These are phyloP conservation scores for Eulemur rufifrons DNA, from an alignment of 2,113 vertebrate genomes.

Conservation along the genomic window DNA sequence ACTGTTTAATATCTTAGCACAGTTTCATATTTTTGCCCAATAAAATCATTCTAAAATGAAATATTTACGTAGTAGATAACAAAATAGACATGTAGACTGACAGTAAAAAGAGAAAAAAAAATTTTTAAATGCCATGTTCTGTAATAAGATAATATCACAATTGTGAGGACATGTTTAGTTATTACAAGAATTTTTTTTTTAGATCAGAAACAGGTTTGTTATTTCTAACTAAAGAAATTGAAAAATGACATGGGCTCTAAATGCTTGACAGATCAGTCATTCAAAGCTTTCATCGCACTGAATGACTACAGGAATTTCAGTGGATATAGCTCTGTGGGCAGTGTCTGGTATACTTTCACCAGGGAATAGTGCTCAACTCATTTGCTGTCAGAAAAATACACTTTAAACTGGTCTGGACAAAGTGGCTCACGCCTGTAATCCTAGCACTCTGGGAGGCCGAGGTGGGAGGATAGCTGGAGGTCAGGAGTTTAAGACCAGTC, in stretches of 20 bases:
- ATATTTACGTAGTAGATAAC: neutral
- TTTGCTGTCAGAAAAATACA: constrained; percentile 63
- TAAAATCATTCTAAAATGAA: constrained; percentile 32
- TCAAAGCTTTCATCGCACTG: constrained; percentile 56
- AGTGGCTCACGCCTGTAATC: too few relatives aligned
- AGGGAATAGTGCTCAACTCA: constrained; percentile 57
- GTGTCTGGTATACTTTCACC: constrained; percentile 40
- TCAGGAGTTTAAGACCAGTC: too few relatives aligned
- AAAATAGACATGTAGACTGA: neutral
- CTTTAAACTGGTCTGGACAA: constrained; percentile 29
- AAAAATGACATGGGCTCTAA: neutral
- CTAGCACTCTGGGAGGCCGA: too few relatives aligned
- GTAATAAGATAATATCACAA: neutral
- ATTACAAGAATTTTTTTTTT: neutral
- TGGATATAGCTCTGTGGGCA: constrained; percentile 40
- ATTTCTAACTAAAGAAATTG: constrained; percentile 35
- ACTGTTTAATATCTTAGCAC: neutral
- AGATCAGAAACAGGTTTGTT: neutral
- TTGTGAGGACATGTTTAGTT: neutral
- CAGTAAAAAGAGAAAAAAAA: neutral
- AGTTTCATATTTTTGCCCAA: neutral
- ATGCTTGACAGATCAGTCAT: constrained; percentile 43
- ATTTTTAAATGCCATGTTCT: neutral
- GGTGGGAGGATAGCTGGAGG: too few relatives aligned
- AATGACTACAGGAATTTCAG: constrained; percentile 4